phyloP scores from a whole-genome alignment of 2,113 vertebrate genomes.

The Vidua macroura region DNA sequence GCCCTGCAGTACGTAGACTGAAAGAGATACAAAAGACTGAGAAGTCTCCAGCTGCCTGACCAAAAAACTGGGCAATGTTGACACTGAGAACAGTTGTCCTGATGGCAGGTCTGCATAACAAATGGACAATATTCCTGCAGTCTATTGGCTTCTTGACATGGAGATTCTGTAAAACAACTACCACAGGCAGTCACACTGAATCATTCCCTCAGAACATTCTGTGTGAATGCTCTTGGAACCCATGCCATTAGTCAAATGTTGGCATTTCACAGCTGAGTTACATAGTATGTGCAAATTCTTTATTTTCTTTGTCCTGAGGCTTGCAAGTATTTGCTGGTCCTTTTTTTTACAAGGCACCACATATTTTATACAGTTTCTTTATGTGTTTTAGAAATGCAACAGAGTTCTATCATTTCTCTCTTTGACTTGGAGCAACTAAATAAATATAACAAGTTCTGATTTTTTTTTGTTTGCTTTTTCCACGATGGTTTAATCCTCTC shows the following conservation, averaged over 20 bases:
- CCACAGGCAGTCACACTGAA: neutral
- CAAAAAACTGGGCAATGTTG: neutral
- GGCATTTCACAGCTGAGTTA: neutral
- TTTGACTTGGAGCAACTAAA: neutral
- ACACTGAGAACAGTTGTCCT: neutral
- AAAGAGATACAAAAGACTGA: neutral
- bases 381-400: neutral
- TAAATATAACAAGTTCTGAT: neutral
- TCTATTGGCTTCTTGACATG: neutral
- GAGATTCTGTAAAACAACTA: neutral
- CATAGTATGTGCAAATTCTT: neutral
- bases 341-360: neutral
- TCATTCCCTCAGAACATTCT: neutral
- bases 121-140: neutral
- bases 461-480: neutral
- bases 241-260: neutral
- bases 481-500: rapidly evolving
- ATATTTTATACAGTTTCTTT: neutral
- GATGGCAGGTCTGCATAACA: neutral
- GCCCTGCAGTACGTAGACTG: neutral
- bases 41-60: neutral
- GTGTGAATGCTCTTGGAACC: neutral
- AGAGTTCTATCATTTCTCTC: neutral
- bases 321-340: neutral
- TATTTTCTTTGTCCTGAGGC: neutral